phyloP scores from a whole-genome alignment of 1,140 invertebrate genomes.

The Lepidurus packardi region DNA sequence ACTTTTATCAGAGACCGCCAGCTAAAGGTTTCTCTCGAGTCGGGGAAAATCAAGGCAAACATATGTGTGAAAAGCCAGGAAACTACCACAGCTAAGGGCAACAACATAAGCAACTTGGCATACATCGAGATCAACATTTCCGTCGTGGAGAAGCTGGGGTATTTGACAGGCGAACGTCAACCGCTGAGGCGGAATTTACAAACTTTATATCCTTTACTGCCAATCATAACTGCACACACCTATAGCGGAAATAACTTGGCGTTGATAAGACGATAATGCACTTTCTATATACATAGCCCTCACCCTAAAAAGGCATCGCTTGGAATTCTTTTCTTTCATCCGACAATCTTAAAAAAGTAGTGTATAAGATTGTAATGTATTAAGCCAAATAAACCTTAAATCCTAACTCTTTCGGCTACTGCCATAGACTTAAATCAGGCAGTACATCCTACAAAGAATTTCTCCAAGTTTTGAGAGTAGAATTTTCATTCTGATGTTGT shows the following conservation, averaged over 20 bases:
- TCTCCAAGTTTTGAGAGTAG: no score
- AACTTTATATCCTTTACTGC: background rate
- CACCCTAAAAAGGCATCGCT: background rate
- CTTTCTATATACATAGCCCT: background rate
- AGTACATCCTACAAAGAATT: no score
- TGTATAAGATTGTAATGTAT: no score
- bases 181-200: background rate
- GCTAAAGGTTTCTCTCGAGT: background rate
- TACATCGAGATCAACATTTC: slow-evolving; percentile 15
- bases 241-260: background rate
- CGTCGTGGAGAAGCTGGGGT: slow-evolving; percentile 3
- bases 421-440: no score
- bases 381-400: no score
- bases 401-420: no score
- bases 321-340: slow-evolving; percentile 5
- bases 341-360: no score
- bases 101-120: background rate
- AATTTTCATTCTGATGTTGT: no score
- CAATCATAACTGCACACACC: background rate
- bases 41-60: background rate
- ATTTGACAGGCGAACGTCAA: slow-evolving; percentile 6
- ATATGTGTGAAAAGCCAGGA: background rate
- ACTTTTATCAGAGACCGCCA: slow-evolving; percentile 14
- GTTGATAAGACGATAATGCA: background rate
- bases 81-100: background rate